Conservation (phyloP, 2,888 invertebrate species). For the Scaeva pyrastri region DNA sequence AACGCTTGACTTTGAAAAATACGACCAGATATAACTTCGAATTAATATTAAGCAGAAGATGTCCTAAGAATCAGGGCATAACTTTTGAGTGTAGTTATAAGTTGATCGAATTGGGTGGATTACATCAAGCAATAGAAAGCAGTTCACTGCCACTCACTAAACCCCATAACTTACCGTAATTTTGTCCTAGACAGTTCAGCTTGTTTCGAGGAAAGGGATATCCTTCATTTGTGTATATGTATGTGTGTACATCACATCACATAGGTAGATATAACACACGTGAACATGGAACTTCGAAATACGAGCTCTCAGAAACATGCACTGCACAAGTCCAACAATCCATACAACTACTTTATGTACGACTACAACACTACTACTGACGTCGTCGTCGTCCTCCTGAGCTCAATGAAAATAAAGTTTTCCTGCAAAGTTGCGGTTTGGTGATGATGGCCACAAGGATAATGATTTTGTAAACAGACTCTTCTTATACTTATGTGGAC, state of each 20-base stretch:
- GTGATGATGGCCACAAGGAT: constrained; percentile 31
- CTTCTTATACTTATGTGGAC: constrained; percentile 2
- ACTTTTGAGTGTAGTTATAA: background rate
- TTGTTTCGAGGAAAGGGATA: constrained; percentile 5
- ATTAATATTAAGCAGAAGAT: constrained; percentile 4
- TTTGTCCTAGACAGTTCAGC: constrained; percentile 14
- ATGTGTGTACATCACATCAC: no score
- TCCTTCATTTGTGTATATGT: background rate
- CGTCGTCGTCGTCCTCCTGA: background rate
- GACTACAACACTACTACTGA: no score
- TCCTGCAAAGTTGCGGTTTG: constrained; percentile 26
- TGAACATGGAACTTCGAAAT: background rate
- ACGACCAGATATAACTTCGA: constrained; percentile 2
- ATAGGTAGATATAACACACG: background rate
- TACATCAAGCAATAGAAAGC: constrained; percentile 15
- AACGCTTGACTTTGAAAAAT: constrained; percentile 25
- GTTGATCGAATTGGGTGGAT: constrained; percentile 35
- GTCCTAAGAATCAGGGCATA: background rate
- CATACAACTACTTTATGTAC: background rate
- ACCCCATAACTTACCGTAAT: constrained; percentile 25
- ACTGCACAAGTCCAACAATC: background rate
- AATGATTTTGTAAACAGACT: constrained; percentile 37
- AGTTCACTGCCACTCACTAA: no score
- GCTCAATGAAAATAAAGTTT: constrained; percentile 31
- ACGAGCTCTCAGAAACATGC: background rate